These are phyloP conservation scores for Rhinogobio ventralis DNA, from an alignment of 2,797 vertebrate genomes.

Conservation along the genomic window DNA sequence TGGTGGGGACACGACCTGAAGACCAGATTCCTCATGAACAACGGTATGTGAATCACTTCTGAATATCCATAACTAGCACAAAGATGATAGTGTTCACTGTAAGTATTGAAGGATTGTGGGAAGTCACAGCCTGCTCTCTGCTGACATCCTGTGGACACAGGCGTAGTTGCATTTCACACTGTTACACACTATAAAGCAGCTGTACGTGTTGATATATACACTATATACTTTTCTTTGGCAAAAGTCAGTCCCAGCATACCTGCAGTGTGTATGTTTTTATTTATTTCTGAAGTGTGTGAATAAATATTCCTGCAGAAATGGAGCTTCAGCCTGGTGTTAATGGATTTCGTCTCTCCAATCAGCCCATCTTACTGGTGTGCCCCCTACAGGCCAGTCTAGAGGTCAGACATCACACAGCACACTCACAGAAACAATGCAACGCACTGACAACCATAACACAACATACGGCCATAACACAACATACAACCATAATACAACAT, in stretches of 20 bases:
- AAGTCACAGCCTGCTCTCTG: neutral
- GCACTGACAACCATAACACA: neutral
- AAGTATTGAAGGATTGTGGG: neutral
- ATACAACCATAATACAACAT: too few species aligned
- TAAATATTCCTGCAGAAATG: constrained; percentile 68
- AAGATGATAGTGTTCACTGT: neutral
- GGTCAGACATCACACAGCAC: constrained; percentile 76
- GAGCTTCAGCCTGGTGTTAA: constrained; percentile 84
- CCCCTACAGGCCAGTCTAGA: constrained; percentile 92
- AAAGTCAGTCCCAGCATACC: neutral
- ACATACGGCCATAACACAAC: too few species aligned
- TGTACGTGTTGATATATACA: neutral
- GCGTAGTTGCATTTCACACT: neutral
- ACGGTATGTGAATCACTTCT: constrained; percentile 75
- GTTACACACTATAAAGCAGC: neutral
- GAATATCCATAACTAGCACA: neutral
- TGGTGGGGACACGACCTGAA: constrained; percentile 93
- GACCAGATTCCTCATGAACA: constrained; percentile 90
- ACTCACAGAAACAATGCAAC: neutral
- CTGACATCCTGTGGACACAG: constrained; percentile 11
- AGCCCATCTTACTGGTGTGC: constrained; percentile 90
- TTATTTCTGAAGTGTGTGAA: neutral
- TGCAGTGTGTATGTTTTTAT: neutral
- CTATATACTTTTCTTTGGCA: neutral
- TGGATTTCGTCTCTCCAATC: constrained; percentile 93